Evolutionary conservation across 1,140 invertebrate species (phyloP), one percentile per base, ranked within the genome.

Genomic region (Stegodyphus mimosarum): DNA sequence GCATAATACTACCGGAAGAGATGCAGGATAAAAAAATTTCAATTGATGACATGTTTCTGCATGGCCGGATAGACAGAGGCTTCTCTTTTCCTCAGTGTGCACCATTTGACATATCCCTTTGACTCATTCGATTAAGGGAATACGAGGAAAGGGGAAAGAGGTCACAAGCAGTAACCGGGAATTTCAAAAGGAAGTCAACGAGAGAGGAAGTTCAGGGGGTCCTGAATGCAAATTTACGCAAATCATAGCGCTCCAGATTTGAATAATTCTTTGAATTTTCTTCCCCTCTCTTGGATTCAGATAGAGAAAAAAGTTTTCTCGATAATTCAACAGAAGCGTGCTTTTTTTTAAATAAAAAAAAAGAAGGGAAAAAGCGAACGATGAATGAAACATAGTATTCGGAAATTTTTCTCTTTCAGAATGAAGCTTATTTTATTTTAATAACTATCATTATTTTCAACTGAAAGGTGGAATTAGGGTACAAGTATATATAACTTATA

Each of bases 221-320:
- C 77, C 52, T 53, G 13, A 33, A 81, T 81, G 78, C 78, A 81
- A 81, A 81, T 81, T 71, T 81, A 81, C 69, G 78, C 69, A 81
- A 81, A 81, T 81, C 78, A 51, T 50, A 63, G 48, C 69, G 78
- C 78, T 79, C 13, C 18, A 48, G n/a, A 81, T 81, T 81, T 81
- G 69, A 81, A 81, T 81, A 81, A 72, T 81, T 72, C 69, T 72
- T 72, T 72, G 18, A 60, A 11, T 33, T 50, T 15, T 13, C 11
- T 67, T 17, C 17, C 64, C n/a, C 17, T 67, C 64, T 7, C 7
- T 10, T 48, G 48, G n/a, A 17, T n/a, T 9, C 7, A 71, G 33
- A 67, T n/a, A 67, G 70, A 71, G 49, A 50, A 33, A 17, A 50
- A 3, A 15, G 9, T 71, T 71, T 71, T 51, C 17, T 71, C 18